A percentile compares a stretch with the other conserved stretches of the same genome.
phyloP scores from a whole-genome alignment of 2,113 vertebrate species.

The Syrmaticus mikado region DNA sequence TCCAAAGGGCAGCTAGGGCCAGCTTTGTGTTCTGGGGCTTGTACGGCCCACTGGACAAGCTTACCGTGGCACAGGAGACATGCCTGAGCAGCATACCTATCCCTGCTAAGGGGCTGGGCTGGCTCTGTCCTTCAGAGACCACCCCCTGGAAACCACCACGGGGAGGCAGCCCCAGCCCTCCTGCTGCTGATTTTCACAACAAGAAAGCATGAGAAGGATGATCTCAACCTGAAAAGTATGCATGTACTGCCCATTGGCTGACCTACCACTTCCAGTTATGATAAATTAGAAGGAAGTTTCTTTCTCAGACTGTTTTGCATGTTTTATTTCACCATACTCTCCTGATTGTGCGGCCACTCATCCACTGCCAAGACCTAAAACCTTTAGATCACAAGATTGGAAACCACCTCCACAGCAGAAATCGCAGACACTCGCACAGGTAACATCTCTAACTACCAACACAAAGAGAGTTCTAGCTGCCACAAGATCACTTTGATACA shows the following conservation, averaged over 20 bases:
- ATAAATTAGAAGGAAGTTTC: neutral
- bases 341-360: rapidly evolving
- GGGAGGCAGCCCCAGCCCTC: neutral
- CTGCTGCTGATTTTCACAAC: rapidly evolving
- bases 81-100: neutral
- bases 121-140: neutral
- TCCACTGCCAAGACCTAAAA: neutral
- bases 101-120: neutral
- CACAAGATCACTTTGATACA: neutral
- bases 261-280: neutral
- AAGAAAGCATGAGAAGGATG: neutral
- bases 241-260: rapidly evolving
- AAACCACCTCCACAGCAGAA: neutral
- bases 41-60: neutral
- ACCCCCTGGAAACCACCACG: neutral
- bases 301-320: neutral
- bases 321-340: neutral
- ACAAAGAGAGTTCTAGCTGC: neutral
- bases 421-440: neutral
- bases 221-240: neutral
- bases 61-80: neutral
- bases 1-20: neutral
- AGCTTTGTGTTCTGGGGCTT: neutral
- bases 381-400: neutral
- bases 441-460: neutral